Conservation (phyloP, 2,888 invertebrate species). For the Ennomos quercinarius region DNA sequence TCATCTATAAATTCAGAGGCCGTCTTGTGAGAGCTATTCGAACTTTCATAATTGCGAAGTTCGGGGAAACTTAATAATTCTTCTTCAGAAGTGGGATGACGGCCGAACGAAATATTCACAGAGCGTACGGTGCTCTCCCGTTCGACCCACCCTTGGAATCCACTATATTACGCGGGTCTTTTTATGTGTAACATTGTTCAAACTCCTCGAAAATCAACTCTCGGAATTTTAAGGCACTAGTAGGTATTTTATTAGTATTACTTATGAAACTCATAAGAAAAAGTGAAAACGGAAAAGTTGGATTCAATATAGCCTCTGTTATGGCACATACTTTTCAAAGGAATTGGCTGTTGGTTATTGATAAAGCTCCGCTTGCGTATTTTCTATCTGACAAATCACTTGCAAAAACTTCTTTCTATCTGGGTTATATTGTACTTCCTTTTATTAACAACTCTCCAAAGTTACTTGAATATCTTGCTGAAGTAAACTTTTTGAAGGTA, state of each 20-base stretch:
- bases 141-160: slow-evolving; percentile 69
- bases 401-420: slow-evolving; percentile 30
- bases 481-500: background rate
- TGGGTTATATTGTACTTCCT: slow-evolving; percentile 29
- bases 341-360: slow-evolving; percentile 36
- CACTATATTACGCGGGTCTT: slow-evolving; percentile 66
- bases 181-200: slow-evolving; percentile 70
- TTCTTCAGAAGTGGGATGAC: slow-evolving; percentile 84
- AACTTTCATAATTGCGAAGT: slow-evolving; percentile 86
- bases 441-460: slow-evolving; percentile 22
- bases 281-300: slow-evolving; percentile 52
- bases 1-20: slow-evolving; percentile 84
- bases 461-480: slow-evolving; percentile 21
- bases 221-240: slow-evolving; percentile 55
- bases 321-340: slow-evolving; percentile 32
- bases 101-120: slow-evolving; percentile 82
- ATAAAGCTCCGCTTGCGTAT: slow-evolving; percentile 32
- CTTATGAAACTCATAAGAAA: slow-evolving; percentile 53
- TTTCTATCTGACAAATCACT: slow-evolving; percentile 32
- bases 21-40: slow-evolving; percentile 84
- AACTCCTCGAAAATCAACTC: slow-evolving; percentile 59
- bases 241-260: slow-evolving; percentile 58
- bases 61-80: slow-evolving; percentile 84
- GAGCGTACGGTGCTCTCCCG: slow-evolving; percentile 66
- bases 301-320: slow-evolving; percentile 44